Base-by-base conservation (phyloP, 2,113 vertebrate genomes). In the Polyodon spathula region DNA sequence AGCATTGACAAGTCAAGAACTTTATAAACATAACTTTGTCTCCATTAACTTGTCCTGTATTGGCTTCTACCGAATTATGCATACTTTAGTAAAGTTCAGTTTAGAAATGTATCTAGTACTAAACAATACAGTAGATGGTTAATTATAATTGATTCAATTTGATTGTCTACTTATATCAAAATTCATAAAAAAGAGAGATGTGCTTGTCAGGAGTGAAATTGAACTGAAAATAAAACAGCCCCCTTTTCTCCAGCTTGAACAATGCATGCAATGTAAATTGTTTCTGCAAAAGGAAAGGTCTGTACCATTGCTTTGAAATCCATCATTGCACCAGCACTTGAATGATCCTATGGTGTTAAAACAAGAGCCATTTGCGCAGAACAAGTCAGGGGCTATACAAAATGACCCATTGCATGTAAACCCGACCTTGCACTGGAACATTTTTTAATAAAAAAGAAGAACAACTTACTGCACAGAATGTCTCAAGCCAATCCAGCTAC, bases 321-420 rank as follows among this genome's bases (percentile, higher is more conserved):
- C 89, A 16, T 40, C 1, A 10, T 65, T 11, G 43, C 89, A 90
- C 7, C 71, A 51, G 46, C 89, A 90, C 66, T 74, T 66, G 68
- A 84, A 90, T 1, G 85, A 88, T 1, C 89, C 88, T 0, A 73
- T 14, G 16, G 70, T 68, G 71, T 90, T 90, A 40, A 78, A 4
- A 55, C 88, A 90, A 0, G 67, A 70, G 11, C 86, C 86, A 54
- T 87, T 74, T 38, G 61, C 57, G 61, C 86, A 87, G 39, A 78
- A 67, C 12, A 57, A 15, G 8, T 90, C 60, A 1, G 81, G 54
- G 38, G 89, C 89, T 40, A 71, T 55, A 11, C 88, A 90, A 11
- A 66, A 52, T 11, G 72, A 69, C n/a, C 56, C 43, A 7, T 68
- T 59, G 4, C 50, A 63, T 5, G 60, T 74, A 63, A 87, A 89